Evolutionary conservation across 2,113 vertebrate species (phyloP), one percentile per base, ranked within the genome.

Genomic region (Caranx ignobilis): DNA sequence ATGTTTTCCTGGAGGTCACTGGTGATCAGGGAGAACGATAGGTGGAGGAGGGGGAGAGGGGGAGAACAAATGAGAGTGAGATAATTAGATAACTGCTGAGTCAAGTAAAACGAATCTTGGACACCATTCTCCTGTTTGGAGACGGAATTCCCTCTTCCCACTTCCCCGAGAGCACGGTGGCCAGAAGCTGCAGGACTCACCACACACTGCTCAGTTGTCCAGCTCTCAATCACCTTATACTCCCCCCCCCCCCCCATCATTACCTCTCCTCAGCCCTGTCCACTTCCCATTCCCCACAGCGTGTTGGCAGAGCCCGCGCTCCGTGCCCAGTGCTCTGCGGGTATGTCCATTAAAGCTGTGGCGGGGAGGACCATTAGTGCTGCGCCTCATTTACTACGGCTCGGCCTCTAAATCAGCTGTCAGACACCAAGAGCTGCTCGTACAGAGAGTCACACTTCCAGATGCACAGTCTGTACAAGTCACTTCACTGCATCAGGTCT

Each of bases 331-430:
- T 26, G 79, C 91, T 87, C 89, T 80, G 79, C 69, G 84, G 77
- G 83, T 74, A 75, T 78, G 86, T 92, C 90, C 87, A 92, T 93
- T 93, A 93, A 87, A 91, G 80, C 85, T 56, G 74, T 84, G 86
- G 83, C 81, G 45, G 74, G 72, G 52, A 88, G 68, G 87, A 71
- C 80, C 87, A 92, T 94, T 92, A 93, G 91, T 1, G 85, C 48
- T 15, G 47, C 39, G 90, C 82, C 87, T 92, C 87, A 93, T 92
- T 93, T 90, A 64, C 82, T 75, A 48, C 71, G 2, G 72, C 67
- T 79, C 71, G 37, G 87, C 84, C 77, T 88, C 70, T 89, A 89
- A 92, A 89, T 93, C 92, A 91, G 87, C 78, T 79, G 72, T 85
- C 82, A 79, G 86, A 61, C 71, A 77, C 80, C 78, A 71, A 56